Evolutionary conservation across 2,888 invertebrate genomes (phyloP), one percentile per base, ranked within the genome.

Genomic region (Chloroclysta siterata): DNA sequence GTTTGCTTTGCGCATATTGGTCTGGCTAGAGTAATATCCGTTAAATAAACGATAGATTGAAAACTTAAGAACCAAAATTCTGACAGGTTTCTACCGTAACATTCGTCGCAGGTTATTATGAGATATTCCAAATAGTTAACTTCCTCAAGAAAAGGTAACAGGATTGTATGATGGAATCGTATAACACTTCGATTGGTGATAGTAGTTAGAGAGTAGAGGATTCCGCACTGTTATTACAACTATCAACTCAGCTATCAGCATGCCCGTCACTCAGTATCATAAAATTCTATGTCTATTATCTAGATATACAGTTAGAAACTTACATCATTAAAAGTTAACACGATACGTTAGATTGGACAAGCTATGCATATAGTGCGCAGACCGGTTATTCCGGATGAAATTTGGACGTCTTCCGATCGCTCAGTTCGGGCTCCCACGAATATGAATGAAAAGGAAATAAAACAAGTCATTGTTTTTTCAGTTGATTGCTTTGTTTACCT

Each of bases 381-480:
- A 70, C 72, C 70, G 72, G 70, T 72, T 72, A 65, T 69, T 63
- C 72, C 70, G 72, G 72, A 72, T 72, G 63, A 70, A 68, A 72
- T 72, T 72, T 70, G 68, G 68, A 69, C 60, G 66, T 72, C 70
- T 69, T 72, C 64, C 70, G 68, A 69, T 70, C 61, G 56, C 65
- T 67, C 60, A 62, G 63, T 64, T 67, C 52, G 68, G 63, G 54
- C 67, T 57, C 69, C 68, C 61, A 70, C 65, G 59, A 64, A 68
- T 69, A 70, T 72, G 69, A 72, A 72, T 70, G 70, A 69, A 67
- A 46, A 54, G 66, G 58, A 65, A 65, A 67, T 62, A 70, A 64
- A 68, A 68, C 33, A 46, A 62, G 56, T 56, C 46, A 44, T 53
- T 41, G 29, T 56, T 56, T 52, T 48, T 58, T 63, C 51, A 44